These are phyloP conservation scores for Crocodylus rhombifer DNA, from an alignment of 2,797 vertebrate genomes.

Conservation along the genomic window DNA sequence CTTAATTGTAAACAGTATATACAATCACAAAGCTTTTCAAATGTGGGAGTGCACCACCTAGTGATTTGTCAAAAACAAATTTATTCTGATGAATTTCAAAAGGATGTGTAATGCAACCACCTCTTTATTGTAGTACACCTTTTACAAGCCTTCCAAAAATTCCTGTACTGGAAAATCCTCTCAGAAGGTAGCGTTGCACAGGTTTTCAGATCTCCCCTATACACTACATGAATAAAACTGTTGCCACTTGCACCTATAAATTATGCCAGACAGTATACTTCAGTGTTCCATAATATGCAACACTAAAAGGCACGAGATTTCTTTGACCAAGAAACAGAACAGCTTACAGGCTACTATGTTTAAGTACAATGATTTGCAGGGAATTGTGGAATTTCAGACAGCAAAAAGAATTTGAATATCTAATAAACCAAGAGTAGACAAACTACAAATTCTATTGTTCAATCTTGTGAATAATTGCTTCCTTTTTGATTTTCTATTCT, in stretches of 20 bases:
- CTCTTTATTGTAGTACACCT: conserved; percentile 79
- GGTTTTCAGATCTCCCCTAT: conserved; percentile 75
- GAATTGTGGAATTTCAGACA: conserved; percentile 72
- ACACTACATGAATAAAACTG: conserved; percentile 79
- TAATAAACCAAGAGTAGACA: conserved; percentile 45
- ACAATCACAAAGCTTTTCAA: conserved; percentile 84
- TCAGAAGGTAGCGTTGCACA: conserved; percentile 72
- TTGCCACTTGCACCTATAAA: conserved; percentile 81
- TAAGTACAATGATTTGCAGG: conserved; percentile 80
- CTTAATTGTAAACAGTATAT: conserved; percentile 88
- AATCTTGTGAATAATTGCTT: conserved; percentile 20
- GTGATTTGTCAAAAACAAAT: conserved; percentile 77
- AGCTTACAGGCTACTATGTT: conserved; percentile 67
- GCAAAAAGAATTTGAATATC: conserved; percentile 57
- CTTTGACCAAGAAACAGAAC: conserved; percentile 51
- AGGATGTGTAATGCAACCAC: conserved; percentile 77
- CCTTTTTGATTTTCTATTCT: conserved; percentile 62
- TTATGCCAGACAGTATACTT: conserved; percentile 77
- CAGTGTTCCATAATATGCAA: conserved; percentile 78
- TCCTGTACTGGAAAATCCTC: conserved; percentile 75
- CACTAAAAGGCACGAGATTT: conserved; percentile 79
- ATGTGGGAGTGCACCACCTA: conserved; percentile 77
- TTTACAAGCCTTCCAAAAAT: conserved; percentile 77
- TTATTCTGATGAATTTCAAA: conserved; percentile 79
- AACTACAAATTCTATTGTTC: conserved; percentile 41